Evolutionary conservation across 2,888 invertebrate species (phyloP).

Genomic region (Phalangium opilio): DNA sequence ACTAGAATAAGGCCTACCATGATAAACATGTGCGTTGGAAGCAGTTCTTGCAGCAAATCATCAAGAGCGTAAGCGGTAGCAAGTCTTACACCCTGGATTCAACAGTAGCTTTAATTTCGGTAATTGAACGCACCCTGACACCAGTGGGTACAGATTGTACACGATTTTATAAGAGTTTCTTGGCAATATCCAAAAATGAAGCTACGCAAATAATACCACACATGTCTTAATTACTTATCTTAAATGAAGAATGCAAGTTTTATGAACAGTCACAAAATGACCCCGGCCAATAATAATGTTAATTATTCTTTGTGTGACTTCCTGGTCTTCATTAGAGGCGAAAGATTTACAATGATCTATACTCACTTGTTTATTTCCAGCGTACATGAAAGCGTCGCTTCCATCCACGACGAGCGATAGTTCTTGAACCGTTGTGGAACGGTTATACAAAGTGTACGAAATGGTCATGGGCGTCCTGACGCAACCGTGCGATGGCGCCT

Average conservation of each 20-base stretch:
- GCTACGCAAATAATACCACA: too few species aligned
- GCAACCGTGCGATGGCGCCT: conserved; percentile 53
- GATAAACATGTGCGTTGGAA: conserved; percentile 49
- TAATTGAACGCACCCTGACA: conserved; percentile 54
- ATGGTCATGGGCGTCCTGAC: conserved; percentile 50
- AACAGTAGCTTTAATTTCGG: conserved; percentile 41
- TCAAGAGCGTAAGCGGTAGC: conserved; percentile 33
- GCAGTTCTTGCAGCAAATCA: conserved; percentile 41
- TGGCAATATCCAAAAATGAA: conserved; percentile 33
- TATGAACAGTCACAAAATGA: too few species aligned
- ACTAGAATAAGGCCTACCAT: conserved; percentile 32
- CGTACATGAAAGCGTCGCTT: conserved; percentile 77
- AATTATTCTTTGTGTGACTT: too few species aligned
- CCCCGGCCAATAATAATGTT: too few species aligned
- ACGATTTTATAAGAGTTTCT: conserved; percentile 31
- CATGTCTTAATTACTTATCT: too few species aligned
- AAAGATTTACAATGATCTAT: too few species aligned
- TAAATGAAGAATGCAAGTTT: too few species aligned
- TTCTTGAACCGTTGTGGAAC: conserved; percentile 52
- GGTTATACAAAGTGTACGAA: conserved; percentile 53
- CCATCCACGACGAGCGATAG: conserved; percentile 54
- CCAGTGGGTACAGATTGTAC: conserved; percentile 64
- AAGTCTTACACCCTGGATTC: conserved; percentile 29
- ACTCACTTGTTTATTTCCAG: conserved; percentile 73
- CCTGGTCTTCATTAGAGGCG: too few species aligned